These are phyloP conservation scores for Miichthys miiuy DNA, from an alignment of 2,797 vertebrate species.

Conservation along the genomic window DNA sequence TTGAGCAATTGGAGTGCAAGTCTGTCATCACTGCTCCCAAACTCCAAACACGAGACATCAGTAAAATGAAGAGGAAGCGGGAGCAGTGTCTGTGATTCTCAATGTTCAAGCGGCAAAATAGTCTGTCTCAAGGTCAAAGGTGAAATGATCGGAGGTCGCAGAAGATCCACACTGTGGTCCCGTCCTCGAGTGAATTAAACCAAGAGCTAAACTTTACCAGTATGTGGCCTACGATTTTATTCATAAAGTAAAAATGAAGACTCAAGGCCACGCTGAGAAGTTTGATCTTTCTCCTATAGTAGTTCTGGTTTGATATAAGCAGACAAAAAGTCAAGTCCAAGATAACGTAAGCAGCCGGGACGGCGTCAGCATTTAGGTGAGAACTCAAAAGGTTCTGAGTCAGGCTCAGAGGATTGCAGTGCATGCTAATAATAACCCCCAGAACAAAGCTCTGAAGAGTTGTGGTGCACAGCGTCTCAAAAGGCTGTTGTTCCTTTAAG, in stretches of 20 bases:
- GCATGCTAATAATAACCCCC: constrained; percentile 15
- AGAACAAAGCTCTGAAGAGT: background rate
- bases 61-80: background rate
- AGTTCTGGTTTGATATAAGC: constrained; percentile 24
- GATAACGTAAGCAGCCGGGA: background rate
- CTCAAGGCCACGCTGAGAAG: constrained; percentile 3
- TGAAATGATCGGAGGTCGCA: background rate
- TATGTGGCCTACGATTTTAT: background rate
- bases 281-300: constrained; percentile 9
- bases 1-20: background rate
- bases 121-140: background rate
- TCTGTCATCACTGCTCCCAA: constrained; percentile 2
- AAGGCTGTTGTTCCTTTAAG: constrained; percentile 29
- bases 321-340: constrained; percentile 17
- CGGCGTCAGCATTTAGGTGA: constrained; percentile 11
- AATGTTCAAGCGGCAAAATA: constrained; percentile 24
- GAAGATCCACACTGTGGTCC: constrained; percentile 9
- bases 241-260: constrained; percentile 17
- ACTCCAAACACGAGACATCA: constrained; percentile 6
- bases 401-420: background rate
- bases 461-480: constrained; percentile 6
- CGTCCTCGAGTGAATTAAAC: constrained; percentile 8
- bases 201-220: constrained; percentile 8
- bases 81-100: background rate
- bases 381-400: constrained; percentile 8